Evolutionary conservation across 2,888 invertebrate genomes (phyloP), one percentile per base, ranked within the genome.

Genomic region (Cybosia mesomella): DNA sequence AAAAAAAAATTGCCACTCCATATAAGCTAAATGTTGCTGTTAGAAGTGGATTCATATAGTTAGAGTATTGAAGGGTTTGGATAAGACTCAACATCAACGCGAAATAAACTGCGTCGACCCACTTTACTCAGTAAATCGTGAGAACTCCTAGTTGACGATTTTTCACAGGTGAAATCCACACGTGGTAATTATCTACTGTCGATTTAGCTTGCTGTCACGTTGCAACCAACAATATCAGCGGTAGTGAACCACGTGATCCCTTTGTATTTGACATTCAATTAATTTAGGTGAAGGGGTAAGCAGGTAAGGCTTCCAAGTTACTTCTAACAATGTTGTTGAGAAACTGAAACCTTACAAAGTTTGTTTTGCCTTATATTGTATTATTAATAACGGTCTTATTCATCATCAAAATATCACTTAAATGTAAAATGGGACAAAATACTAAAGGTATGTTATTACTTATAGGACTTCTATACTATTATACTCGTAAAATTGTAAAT

Each of bases 301-400:
- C 8, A 2, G 5, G 55, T 28, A 55, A 55, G 55, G 24, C 24
- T 55, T 55, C n/a, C 18, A 2, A 58, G 10, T 34, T 58, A 49
- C 22, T 10, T 28, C 43, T 43, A 24, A 49, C 13, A 39, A n/a
- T 49, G 28, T n/a, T 28, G 28, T 58, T 4, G 18, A 61, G 39
- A 28, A 43, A 61, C 28, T 43, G 43, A 43, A 49, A 28, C 61
- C 43, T n/a, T 22, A 18, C 28, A 61, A 61, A 18, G 43, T 61
- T 49, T n/a, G 15, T 36, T 36, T 34, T 39, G 36, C 22, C 7
- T 24, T 15, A n/a, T 43, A 49, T 53, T 28, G 21, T 9, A 58
- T 10, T 24, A 28, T 28, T 18, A 58, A 58, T n/a, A 18, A 32
- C 28, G 9, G 9, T 57, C 8, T 57, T 18, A 15, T 57, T 57